A percentile compares a stretch with the other conserved stretches of the same genome.
Evolutionary conservation across 2,888 invertebrate species (phyloP).

Genomic region (Drosophila basisetae): DNA sequence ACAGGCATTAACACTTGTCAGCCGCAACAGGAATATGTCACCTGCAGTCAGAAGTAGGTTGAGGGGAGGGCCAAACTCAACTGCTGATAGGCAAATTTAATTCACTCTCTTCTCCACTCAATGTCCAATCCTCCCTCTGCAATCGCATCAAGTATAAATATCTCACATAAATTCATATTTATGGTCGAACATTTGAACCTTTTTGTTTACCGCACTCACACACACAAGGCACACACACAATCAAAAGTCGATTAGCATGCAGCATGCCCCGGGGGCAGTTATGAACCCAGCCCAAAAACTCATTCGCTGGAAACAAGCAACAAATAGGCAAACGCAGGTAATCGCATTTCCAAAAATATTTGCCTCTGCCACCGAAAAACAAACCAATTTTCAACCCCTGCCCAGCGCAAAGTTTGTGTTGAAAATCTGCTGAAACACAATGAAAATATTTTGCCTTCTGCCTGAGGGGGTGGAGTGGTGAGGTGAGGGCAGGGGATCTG

Average conservation of each 20-base stretch:
- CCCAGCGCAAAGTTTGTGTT: slow-evolving; percentile 47
- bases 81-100: slow-evolving; percentile 63
- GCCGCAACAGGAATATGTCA: slow-evolving; percentile 71
- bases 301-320: slow-evolving; percentile 52
- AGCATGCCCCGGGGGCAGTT: slow-evolving; percentile 44
- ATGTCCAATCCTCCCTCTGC: background rate
- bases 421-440: slow-evolving; percentile 82
- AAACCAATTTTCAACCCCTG: slow-evolving; percentile 69
- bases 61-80: slow-evolving; percentile 9
- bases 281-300: slow-evolving; percentile 28
- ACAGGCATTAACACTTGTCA: slow-evolving; percentile 75
- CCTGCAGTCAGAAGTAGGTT: slow-evolving; percentile 45
- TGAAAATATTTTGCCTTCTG: slow-evolving; percentile 76
- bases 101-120: slow-evolving; percentile 44
- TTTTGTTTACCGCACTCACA: slow-evolving; percentile 64
- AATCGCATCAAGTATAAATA: slow-evolving; percentile 42
- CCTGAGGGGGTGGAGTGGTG: slow-evolving; percentile 4
- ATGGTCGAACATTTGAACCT: slow-evolving; percentile 83
- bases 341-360: slow-evolving; percentile 77
- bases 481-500: slow-evolving; percentile 1
- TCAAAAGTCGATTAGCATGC: slow-evolving; percentile 82
- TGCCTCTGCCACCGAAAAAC: slow-evolving; percentile 44
- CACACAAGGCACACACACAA: slow-evolving; percentile 52
- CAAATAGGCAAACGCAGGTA: slow-evolving; percentile 83
- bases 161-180: slow-evolving; percentile 84